phyloP scores from a whole-genome alignment of 2,113 vertebrate species.

The Caracal caracal region DNA sequence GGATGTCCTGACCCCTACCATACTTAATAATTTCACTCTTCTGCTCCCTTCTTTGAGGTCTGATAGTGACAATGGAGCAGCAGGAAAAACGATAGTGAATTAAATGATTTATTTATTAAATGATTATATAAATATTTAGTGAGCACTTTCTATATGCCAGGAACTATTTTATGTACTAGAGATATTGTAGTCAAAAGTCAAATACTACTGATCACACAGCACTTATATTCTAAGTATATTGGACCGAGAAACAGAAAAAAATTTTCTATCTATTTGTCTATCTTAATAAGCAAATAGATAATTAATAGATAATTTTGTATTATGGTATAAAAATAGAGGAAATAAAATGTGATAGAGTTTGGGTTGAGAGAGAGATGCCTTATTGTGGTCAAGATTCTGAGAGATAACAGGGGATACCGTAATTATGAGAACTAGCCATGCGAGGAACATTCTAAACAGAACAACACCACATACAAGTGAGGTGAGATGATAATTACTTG shows the following conservation, averaged over 20 bases:
- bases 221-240: neutral
- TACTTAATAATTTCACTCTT: neutral
- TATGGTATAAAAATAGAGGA: neutral
- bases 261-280: neutral
- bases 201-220: neutral
- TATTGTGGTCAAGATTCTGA: neutral
- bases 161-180: neutral
- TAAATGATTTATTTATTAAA: conserved; percentile 38
- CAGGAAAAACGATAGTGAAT: neutral
- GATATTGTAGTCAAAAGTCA: neutral
- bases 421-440: neutral
- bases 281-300: neutral
- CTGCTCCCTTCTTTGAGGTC: neutral
- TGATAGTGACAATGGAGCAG: neutral
- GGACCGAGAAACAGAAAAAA: neutral
- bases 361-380: neutral
- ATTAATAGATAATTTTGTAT: neutral
- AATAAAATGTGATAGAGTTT: neutral
- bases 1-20: neutral
- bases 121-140: conserved; percentile 33
- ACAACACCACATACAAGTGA: neutral
- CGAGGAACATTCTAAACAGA: neutral
- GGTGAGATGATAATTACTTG: neutral
- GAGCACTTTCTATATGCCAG: neutral
- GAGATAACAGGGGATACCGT: neutral